Conservation (phyloP, 2,113 vertebrate genomes). For the Vicugna pacos region DNA sequence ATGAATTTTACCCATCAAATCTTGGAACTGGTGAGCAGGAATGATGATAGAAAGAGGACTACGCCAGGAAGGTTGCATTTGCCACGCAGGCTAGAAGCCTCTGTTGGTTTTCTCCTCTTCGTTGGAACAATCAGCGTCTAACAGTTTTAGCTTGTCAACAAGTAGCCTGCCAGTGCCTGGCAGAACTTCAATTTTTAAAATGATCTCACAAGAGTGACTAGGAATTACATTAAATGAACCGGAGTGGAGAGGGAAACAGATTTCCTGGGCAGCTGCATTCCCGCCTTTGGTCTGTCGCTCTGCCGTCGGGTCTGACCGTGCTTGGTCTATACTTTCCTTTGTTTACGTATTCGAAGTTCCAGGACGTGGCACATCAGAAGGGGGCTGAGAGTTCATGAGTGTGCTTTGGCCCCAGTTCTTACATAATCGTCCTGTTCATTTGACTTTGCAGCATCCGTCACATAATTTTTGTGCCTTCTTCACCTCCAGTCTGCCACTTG, state of each 20-base stretch:
- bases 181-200: conserved; percentile 71
- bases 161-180: conserved; percentile 59
- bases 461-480: background rate
- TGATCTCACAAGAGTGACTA: conserved; percentile 66
- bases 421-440: conserved; percentile 5
- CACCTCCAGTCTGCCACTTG: conserved; percentile 51
- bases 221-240: conserved; percentile 62
- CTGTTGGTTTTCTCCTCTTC: background rate
- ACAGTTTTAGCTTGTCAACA: conserved; percentile 65
- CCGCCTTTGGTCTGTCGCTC: background rate
- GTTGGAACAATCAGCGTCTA: conserved; percentile 58
- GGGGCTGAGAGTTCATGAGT: background rate
- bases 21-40: conserved; percentile 1
- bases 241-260: conserved; percentile 32
- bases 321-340: background rate
- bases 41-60: background rate
- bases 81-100: background rate
- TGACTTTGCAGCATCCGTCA: background rate
- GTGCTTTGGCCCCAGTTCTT: background rate
- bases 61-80: background rate
- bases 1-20: background rate
- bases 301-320: background rate
- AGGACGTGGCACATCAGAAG: background rate
- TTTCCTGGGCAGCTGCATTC: background rate
- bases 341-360: background rate